Conservation (phyloP, 2,888 invertebrate species). For the Eupeodes latifasciatus region DNA sequence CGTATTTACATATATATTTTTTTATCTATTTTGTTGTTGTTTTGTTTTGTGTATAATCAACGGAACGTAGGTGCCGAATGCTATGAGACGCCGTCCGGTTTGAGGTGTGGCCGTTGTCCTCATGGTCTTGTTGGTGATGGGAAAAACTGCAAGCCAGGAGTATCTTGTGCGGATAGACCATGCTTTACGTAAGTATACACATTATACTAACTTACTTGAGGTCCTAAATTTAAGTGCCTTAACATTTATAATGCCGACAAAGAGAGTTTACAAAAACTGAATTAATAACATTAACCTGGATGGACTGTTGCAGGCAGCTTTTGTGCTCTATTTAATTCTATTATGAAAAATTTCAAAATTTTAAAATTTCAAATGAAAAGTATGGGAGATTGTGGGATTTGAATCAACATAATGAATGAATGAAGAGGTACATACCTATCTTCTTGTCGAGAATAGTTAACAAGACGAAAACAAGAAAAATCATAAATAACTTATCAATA, state of each 20-base stretch:
- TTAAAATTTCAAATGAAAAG: background rate
- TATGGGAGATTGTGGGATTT: background rate
- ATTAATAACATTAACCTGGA: background rate
- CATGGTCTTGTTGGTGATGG: constrained; percentile 91
- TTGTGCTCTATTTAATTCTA: background rate
- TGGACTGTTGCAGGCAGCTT: background rate
- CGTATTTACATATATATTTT: constrained; percentile 24
- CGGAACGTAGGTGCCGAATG: constrained; percentile 87
- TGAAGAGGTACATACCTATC: background rate
- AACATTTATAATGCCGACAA: background rate
- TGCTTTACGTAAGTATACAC: constrained; percentile 86
- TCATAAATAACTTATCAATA: constrained; percentile 52
- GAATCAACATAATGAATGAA: background rate
- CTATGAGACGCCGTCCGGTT: constrained; percentile 88
- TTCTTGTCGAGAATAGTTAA: constrained; percentile 8
- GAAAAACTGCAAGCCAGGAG: constrained; percentile 88
- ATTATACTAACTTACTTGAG: constrained; percentile 15
- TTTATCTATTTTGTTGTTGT: constrained; percentile 43
- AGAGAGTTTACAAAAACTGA: background rate
- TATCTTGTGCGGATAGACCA: constrained; percentile 88
- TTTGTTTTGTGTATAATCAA: constrained; percentile 67
- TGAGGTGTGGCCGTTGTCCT: constrained; percentile 91
- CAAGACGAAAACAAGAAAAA: background rate
- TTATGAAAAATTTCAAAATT: background rate
- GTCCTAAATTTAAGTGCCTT: background rate